These are phyloP conservation scores for Sinelater perroti DNA, from an alignment of 2,888 invertebrate genomes.

Conservation along the genomic window DNA sequence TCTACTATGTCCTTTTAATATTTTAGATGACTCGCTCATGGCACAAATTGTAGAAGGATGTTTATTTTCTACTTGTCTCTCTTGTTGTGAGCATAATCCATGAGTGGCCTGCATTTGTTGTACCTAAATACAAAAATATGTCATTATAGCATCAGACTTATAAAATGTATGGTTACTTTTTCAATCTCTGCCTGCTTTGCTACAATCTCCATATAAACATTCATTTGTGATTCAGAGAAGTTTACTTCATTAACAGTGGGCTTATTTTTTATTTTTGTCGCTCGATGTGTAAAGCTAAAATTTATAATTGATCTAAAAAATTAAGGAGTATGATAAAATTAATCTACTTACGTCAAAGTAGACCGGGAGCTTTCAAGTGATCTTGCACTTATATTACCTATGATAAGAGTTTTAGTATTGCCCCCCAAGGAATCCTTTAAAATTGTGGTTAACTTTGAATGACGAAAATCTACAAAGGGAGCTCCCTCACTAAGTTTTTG, in stretches of 20 bases:
- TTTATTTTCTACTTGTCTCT: neutral
- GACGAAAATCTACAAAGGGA: constrained; percentile 63
- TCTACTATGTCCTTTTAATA: neutral
- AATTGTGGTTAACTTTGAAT: constrained; percentile 86
- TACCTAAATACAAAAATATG: neutral
- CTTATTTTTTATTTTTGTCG: constrained; percentile 81
- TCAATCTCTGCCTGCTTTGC: neutral
- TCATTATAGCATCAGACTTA: neutral
- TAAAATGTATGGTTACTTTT: neutral
- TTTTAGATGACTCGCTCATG: neutral
- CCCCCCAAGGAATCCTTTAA: constrained; percentile 87
- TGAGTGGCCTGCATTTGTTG: neutral
- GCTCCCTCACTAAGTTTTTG: constrained; percentile 77
- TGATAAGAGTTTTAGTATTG: constrained; percentile 86
- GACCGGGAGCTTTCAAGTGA: constrained; percentile 78
- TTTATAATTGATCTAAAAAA: constrained; percentile 20
- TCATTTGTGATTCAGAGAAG: neutral
- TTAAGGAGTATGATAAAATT: neutral
- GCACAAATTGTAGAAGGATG: neutral
- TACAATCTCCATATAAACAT: neutral
- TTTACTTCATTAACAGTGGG: constrained; percentile 72
- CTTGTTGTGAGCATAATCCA: neutral
- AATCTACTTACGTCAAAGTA: constrained; percentile 65
- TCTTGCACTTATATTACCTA: constrained; percentile 85
- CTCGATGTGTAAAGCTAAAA: constrained; percentile 80